Evolutionary conservation across 2,113 vertebrate species (phyloP).

Genomic region (Polyodon spathula): DNA sequence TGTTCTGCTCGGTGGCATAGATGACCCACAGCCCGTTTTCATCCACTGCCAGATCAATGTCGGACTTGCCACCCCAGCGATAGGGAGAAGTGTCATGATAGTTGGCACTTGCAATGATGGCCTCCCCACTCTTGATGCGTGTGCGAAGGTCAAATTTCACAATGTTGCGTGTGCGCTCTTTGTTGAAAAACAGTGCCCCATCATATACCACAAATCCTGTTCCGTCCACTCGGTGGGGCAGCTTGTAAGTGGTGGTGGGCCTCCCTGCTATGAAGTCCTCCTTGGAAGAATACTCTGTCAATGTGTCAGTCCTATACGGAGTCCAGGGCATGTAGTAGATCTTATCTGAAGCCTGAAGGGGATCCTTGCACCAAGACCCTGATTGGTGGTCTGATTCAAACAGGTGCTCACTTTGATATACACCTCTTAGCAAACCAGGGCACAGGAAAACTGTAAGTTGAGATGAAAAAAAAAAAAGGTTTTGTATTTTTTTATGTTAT

Average conservation of each 20-base stretch:
- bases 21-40: conserved; percentile 98
- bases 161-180: conserved; percentile 93
- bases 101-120: conserved; percentile 93
- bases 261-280: conserved; percentile 94
- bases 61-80: conserved; percentile 95
- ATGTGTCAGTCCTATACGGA: conserved; percentile 84
- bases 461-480: conserved; percentile 51
- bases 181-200: conserved; percentile 95
- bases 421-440: conserved; percentile 88
- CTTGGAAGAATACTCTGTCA: conserved; percentile 95
- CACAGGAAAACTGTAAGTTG: conserved; percentile 92
- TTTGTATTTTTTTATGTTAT: too few species aligned
- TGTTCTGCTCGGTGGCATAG: conserved; percentile 97
- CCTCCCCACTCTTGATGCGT: conserved; percentile 94
- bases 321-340: conserved; percentile 99
- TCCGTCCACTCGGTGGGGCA: conserved; percentile 90
- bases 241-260: conserved; percentile 93
- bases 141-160: conserved; percentile 95
- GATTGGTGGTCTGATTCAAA: conserved; percentile 98
- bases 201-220: conserved; percentile 96
- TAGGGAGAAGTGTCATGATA: conserved; percentile 97
- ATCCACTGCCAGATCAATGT: conserved; percentile 93
- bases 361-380: conserved; percentile 97
- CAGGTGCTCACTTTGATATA: conserved; percentile 96
- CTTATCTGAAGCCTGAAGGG: conserved; percentile 93